A percentile compares a stretch with the other conserved stretches of the same genome.
Evolutionary conservation across 2,888 invertebrate species (phyloP).

Genomic region (Drosophila recens): DNA sequence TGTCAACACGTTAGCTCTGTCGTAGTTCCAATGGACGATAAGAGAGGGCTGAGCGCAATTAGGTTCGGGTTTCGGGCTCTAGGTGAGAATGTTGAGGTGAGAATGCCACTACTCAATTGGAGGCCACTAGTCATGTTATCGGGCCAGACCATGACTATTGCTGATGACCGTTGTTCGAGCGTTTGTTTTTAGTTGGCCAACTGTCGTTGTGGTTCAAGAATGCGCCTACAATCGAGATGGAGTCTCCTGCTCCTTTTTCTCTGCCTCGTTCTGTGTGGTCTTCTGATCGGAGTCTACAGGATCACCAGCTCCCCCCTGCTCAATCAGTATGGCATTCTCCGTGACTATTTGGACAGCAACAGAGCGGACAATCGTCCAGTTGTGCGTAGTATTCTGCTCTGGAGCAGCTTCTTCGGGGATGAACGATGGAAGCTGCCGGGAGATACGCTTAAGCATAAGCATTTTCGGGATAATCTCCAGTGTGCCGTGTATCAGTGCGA

Average conservation of each 20-base stretch:
- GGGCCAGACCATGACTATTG: slow-evolving; percentile 40
- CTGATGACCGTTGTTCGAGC: slow-evolving; percentile 42
- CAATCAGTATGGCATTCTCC: slow-evolving; percentile 79
- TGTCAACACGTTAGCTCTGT: slow-evolving; percentile 29
- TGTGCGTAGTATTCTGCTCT: slow-evolving; percentile 77
- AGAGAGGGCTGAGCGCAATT: slow-evolving; percentile 31
- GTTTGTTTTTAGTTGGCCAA: slow-evolving; percentile 39
- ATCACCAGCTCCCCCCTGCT: slow-evolving; percentile 70
- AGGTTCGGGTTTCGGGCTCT: slow-evolving; percentile 1
- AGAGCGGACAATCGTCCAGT: background rate
- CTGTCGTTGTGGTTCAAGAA: slow-evolving; percentile 7
- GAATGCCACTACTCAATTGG: slow-evolving; percentile 20
- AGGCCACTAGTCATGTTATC: slow-evolving; percentile 16
- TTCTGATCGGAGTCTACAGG: slow-evolving; percentile 52
- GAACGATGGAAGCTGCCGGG: slow-evolving; percentile 76
- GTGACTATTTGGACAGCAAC: slow-evolving; percentile 48
- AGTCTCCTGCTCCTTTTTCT: slow-evolving; percentile 29
- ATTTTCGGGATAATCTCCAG: slow-evolving; percentile 72
- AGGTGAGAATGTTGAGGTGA: slow-evolving; percentile 9
- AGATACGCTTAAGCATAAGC: slow-evolving; percentile 72
- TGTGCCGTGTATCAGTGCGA: slow-evolving; percentile 86
- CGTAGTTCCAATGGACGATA: slow-evolving; percentile 26
- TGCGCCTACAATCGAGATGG: slow-evolving; percentile 40
- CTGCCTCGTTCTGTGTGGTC: background rate
- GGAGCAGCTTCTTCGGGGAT: slow-evolving; percentile 82